Evolutionary conservation across 2,113 vertebrate genomes (phyloP), one percentile per base, ranked within the genome.

Genomic region (Patagioenas fasciata): DNA sequence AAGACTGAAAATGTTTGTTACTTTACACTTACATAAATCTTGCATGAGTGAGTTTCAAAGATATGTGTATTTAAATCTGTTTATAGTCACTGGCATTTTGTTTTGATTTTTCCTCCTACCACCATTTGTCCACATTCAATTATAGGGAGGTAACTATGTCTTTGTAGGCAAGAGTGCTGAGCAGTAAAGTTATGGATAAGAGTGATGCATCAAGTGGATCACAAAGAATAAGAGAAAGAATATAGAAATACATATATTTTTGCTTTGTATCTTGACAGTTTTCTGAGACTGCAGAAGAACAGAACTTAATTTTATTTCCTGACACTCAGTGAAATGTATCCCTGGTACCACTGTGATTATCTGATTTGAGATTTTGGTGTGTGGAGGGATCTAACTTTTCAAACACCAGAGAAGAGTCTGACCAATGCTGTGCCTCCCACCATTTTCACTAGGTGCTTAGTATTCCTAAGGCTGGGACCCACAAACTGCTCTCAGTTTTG

Each of bases 11-110:
- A 80, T 50, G 2, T 2, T 0, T 70, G 25, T 60, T 60, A 71
- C 67, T 92, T 92, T 89, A 56, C 32, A 56, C 57, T 92, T 78
- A 71, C 88, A 91, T 90, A 94, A 74, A 81, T 67, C 42, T 91
- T 82, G 62, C 26, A 84, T 88, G 32, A 66, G 9, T 60, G n/a
- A 64, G 51, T 91, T 60, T 83, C 73, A 92, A 40, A 1, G 4
- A 85, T 79, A 44, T 18, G 4, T 91, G 24, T 58, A 36, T 95
- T 92, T 61, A 29, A 51, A 83, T 88, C 19, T 88, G 48, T 84
- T 88, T 96, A 48, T 47, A 74, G 56, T 62, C 42, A 83, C 7
- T 77, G 64, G 19, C 18, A 83, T 75, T 92, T 93, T 94, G 71
- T 88, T 96, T 83, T 87, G 61, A 80, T 75, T 84, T 85, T 84